phyloP scores from a whole-genome alignment of 2,888 invertebrate genomes.

The Hirtodrosophila cameraria region DNA sequence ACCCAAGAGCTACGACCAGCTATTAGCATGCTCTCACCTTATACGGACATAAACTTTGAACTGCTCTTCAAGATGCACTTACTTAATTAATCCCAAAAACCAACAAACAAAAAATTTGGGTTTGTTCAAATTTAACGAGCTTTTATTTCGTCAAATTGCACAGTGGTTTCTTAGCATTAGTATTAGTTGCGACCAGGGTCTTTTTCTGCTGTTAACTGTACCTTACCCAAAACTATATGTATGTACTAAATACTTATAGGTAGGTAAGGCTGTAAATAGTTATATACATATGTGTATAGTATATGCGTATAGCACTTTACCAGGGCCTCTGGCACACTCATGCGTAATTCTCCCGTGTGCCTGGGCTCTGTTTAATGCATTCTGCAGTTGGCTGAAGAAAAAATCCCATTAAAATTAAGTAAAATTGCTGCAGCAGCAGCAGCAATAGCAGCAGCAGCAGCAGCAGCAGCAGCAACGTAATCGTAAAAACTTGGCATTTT shows the following conservation, averaged over 20 bases:
- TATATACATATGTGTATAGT: conserved; percentile 1
- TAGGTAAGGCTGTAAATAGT: neutral
- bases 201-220: conserved; percentile 34
- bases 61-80: conserved; percentile 44
- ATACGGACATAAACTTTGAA: conserved; percentile 31
- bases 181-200: conserved; percentile 54
- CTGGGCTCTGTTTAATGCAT: conserved; percentile 73
- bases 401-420: conserved; percentile 82
- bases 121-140: conserved; percentile 63
- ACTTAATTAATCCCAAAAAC: conserved; percentile 47
- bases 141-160: conserved; percentile 68
- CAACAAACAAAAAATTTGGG: conserved; percentile 22
- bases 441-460: conserved; percentile 48
- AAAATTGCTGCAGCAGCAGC: conserved; percentile 72
- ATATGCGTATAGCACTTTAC: conserved; percentile 12
- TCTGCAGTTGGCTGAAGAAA: conserved; percentile 74
- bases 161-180: conserved; percentile 23
- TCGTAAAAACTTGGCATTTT: conserved; percentile 79
- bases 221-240: conserved; percentile 29
- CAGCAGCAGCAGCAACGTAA: conserved; percentile 52
- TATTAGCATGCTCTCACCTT: conserved; percentile 1
- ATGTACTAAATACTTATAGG: conserved; percentile 1
- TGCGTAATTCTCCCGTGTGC: conserved; percentile 68
- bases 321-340: conserved; percentile 42
- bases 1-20: neutral